phyloP scores from a whole-genome alignment of 2,113 vertebrate genomes.

The Lophura nycthemera region DNA sequence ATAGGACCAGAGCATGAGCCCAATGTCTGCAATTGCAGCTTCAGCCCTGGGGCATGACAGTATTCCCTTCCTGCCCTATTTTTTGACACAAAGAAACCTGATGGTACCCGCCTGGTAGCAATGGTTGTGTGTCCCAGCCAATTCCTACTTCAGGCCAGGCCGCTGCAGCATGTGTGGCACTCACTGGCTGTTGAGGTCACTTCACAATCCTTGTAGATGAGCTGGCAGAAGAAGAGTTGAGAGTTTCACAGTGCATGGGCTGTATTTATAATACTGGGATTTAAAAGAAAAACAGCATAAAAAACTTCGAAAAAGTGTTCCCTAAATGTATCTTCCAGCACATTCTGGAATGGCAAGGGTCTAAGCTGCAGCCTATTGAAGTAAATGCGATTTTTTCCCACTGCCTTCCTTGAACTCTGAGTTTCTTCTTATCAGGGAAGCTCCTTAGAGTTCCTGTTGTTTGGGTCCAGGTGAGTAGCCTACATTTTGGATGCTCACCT shows the following conservation, averaged over 20 bases:
- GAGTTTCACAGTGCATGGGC: neutral
- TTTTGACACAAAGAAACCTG: neutral
- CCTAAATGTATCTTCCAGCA: neutral
- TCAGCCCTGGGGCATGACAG: accelerated
- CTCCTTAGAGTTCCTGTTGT: neutral
- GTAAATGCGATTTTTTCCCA: neutral
- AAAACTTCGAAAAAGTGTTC: neutral
- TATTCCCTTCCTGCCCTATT: neutral
- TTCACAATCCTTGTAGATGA: neutral
- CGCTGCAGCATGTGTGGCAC: neutral
- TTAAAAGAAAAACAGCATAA: neutral
- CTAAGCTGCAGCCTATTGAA: neutral
- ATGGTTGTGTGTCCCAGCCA: neutral
- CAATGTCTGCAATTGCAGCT: neutral
- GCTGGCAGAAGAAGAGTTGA: neutral
- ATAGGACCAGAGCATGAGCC: neutral
- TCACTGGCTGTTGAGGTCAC: neutral
- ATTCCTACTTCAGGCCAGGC: neutral
- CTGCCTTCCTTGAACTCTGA: neutral
- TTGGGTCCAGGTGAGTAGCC: neutral
- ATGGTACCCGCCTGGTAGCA: neutral
- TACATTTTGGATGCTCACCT: neutral
- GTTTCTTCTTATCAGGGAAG: neutral
- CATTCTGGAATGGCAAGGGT: neutral
- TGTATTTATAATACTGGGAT: neutral